Percentiles rank a stretch among this genome's conserved stretches.
phyloP scores from a whole-genome alignment of 1,140 invertebrate species.

The Drosophila teissieri region DNA sequence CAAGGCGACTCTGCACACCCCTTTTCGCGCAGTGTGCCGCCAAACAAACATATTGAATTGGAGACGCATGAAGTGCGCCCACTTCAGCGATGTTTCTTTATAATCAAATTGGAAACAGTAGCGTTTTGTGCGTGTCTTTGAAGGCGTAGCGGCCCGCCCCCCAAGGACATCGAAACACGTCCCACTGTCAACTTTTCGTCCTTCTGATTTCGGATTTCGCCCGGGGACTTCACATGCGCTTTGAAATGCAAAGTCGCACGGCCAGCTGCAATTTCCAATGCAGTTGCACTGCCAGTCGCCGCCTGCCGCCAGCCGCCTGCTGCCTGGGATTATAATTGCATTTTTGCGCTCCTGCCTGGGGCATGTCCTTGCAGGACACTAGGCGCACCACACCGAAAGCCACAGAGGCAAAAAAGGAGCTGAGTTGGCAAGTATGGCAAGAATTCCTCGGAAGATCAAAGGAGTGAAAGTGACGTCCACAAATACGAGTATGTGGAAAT shows the following conservation, averaged over 20 bases:
- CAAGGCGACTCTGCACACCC: too few relatives aligned
- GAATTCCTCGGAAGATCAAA: not conserved
- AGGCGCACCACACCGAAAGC: too few relatives aligned
- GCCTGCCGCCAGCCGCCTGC: constrained; percentile 15
- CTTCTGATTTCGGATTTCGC: constrained; percentile 10
- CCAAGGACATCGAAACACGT: constrained; percentile 10
- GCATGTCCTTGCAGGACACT: constrained; percentile 9
- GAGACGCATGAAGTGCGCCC: not conserved
- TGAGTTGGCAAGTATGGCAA: constrained; percentile 2
- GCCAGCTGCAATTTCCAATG: not conserved
- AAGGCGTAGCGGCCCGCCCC: not conserved
- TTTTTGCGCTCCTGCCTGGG: constrained; percentile 10
- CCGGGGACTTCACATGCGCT: constrained; percentile 9
- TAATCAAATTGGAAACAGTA: constrained; percentile 19
- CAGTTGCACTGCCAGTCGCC: constrained; percentile 7
- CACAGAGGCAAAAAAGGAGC: not conserved
- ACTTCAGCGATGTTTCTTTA: constrained; percentile 16
- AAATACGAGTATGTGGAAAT: not conserved
- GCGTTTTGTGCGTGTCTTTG: not conserved
- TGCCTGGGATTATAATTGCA: constrained; percentile 2
- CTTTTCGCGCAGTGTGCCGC: not conserved
- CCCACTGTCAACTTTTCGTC: not conserved
- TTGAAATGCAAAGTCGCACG: constrained; percentile 40
- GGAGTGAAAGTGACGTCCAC: not conserved
- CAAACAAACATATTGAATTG: constrained; percentile 15